These are phyloP conservation scores for Thera britannica DNA, from an alignment of 2,888 invertebrate species.

Conservation along the genomic window DNA sequence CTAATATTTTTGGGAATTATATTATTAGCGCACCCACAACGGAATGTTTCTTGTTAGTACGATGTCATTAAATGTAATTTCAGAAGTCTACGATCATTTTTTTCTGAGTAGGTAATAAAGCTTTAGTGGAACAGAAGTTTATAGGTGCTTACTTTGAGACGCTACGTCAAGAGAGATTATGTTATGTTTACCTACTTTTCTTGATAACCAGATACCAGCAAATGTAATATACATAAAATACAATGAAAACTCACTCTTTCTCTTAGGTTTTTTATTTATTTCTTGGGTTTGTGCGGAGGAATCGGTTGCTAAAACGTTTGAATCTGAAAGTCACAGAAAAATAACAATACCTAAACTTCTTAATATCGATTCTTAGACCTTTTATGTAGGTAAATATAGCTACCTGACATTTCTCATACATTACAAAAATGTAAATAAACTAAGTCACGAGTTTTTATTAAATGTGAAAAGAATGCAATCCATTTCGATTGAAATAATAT, in stretches of 20 bases:
- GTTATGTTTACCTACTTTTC: background rate
- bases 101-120: background rate
- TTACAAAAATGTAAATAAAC: slow-evolving; percentile 56
- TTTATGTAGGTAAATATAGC: slow-evolving; percentile 15
- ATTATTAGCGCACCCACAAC: background rate
- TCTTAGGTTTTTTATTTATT: slow-evolving; percentile 59
- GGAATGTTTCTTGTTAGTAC: background rate
- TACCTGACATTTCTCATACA: slow-evolving; percentile 72
- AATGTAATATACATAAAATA: background rate
- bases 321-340: slow-evolving; percentile 15
- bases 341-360: background rate
- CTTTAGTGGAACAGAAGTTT: background rate
- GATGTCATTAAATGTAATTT: no score
- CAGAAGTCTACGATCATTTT: background rate
- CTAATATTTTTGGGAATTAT: background rate
- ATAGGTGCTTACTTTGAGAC: background rate
- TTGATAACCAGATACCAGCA: background rate
- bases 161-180: background rate
- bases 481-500: slow-evolving; percentile 56
- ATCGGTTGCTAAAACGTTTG: slow-evolving; percentile 54
- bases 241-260: slow-evolving; percentile 59
- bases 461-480: slow-evolving; percentile 55
- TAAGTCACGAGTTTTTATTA: slow-evolving; percentile 46
- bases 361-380: slow-evolving; percentile 6
- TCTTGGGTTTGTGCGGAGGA: slow-evolving; percentile 62